Evolutionary conservation across 1,140 invertebrate species (phyloP), one percentile per base, ranked within the genome.

Genomic region (Drosophila orosa): DNA sequence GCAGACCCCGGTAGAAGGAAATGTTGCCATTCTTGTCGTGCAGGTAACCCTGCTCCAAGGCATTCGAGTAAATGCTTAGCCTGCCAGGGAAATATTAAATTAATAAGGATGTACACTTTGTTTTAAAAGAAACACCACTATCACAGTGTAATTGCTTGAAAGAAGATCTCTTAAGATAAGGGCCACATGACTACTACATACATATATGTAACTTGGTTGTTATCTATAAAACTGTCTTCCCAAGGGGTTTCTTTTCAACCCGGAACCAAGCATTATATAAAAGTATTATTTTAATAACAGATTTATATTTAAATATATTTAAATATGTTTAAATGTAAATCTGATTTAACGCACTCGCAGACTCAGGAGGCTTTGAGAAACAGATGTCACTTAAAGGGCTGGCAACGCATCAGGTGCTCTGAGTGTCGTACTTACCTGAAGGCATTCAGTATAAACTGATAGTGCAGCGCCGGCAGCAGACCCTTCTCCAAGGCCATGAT

Each of bases 401-500:
- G 1, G 2, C 10, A 3, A n/a, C n/a, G n/a, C n/a, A n/a, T n/a
- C n/a, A n/a, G n/a, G n/a, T n/a, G n/a, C n/a, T n/a, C n/a, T n/a
- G n/a, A n/a, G 15, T n/a, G 15, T 50, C 15, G 3, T 5, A 19
- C 1, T 4, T 17, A 98, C 92, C 29, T 95, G 94, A 24, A 95
- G 15, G 92, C 92, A 79, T 94, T 94, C 6, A 93, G 86, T 24
- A 93, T 84, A 61, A 95, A 93, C 55, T 95, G 94, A 42, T 95
- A 92, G 50, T 93, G 87, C 50, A 98, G 91, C 0, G 97, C 97
- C 0, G 98, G 97, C 0, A 95, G 94, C 0, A 99, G 92, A 1
- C 98, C 98, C 67, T 97, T 97, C 90, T 99, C 98, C n/a, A 99
- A 91, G 0, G 97, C 96, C 0, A 95, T 22, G 0, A 93, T 55